A percentile compares a stretch with the other conserved stretches of the same genome.
These are phyloP conservation scores for Metacarcinus magister DNA, from an alignment of 2,888 invertebrate genomes.

Conservation along the genomic window DNA sequence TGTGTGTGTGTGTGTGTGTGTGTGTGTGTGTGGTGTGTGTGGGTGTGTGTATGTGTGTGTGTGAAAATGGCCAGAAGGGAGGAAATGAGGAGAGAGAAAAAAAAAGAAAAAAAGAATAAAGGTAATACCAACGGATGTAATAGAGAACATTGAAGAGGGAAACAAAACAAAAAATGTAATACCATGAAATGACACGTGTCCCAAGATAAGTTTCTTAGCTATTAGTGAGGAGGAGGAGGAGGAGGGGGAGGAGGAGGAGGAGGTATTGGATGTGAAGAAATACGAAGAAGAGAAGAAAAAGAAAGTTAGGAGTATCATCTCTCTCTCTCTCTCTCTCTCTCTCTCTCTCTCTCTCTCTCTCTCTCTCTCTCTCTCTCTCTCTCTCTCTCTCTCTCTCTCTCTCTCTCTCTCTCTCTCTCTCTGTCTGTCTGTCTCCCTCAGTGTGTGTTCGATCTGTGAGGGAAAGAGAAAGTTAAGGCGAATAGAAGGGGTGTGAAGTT, in stretches of 20 bases:
- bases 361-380: conserved; percentile 6
- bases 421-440: too few species aligned
- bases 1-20: not conserved
- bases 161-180: too few species aligned
- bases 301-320: not conserved
- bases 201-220: too few species aligned
- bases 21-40: too few species aligned
- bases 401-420: not conserved
- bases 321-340: not conserved
- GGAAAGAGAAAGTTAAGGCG: too few species aligned
- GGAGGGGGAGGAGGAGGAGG: not conserved
- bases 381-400: conserved; percentile 26
- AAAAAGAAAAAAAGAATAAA: not conserved
- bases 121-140: not conserved
- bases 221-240: not conserved
- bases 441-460: too few species aligned
- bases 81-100: not conserved
- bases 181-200: not conserved
- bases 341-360: not conserved
- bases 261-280: not conserved
- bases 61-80: not conserved
- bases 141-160: not conserved
- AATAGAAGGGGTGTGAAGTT: not conserved
- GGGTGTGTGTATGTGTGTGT: too few species aligned
- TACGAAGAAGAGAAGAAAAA: not conserved